A percentile compares a stretch with the other conserved stretches of the same genome.
Conservation (phyloP, 2,797 vertebrate species). For the Spinibarbus caldwelli region DNA sequence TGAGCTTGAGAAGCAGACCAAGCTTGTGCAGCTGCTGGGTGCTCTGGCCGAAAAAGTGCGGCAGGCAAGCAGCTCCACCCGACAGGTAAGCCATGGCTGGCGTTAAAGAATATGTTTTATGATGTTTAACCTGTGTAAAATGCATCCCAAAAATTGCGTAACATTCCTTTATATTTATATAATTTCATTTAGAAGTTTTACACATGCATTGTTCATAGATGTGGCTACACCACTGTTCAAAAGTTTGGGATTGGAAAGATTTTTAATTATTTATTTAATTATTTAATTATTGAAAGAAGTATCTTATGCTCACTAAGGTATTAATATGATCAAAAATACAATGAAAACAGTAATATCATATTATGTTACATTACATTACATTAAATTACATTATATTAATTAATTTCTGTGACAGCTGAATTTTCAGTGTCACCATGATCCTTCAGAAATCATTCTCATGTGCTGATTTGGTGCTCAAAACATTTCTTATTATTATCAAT, state of each 20-base stretch:
- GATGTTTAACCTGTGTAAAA: neutral
- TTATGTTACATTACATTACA: neutral
- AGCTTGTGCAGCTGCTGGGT: constrained; percentile 89
- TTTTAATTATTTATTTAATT: neutral
- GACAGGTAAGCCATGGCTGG: constrained; percentile 81
- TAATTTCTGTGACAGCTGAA: neutral
- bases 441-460: neutral
- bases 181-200: neutral
- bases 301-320: neutral
- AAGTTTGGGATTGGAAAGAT: neutral
- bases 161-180: neutral
- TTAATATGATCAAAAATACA: neutral
- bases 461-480: neutral
- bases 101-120: neutral
- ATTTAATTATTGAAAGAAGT: neutral
- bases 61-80: constrained; percentile 86
- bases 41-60: constrained; percentile 93
- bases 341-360: neutral
- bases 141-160: neutral
- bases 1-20: constrained; percentile 91
- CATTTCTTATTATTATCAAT: neutral
- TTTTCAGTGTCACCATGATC: neutral
- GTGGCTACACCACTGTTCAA: neutral
- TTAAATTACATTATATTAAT: no score
- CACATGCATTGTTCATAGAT: neutral